Evolutionary conservation across 1,140 invertebrate species (phyloP), one percentile per base, ranked within the genome.

Genomic region (Caerostris darwini): DNA sequence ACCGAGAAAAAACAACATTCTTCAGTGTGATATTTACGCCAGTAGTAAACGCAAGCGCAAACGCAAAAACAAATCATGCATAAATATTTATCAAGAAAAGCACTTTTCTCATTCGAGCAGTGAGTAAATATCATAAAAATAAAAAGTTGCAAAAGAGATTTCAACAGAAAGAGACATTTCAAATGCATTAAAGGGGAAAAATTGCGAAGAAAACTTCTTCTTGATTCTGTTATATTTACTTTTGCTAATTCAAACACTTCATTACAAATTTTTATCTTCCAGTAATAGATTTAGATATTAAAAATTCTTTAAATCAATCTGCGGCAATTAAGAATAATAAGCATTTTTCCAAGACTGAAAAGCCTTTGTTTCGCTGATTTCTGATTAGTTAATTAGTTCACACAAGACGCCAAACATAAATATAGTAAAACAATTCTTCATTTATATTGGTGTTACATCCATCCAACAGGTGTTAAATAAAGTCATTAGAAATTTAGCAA

Each of bases 71-170:
- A 83, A 83, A 92, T 92, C 71, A 83, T n/a, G 90, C 77, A 59
- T 92, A 92, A 92, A 92, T 92, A 83, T 92, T 92, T 92, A 83
- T 90, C 67, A 61, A 83, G 82, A 64, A 92, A 83, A 58, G 12
- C 6, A 19, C n/a, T 14, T n/a, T 53, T 77, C 59, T 64, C 59
- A 54, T 58, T 82, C n/a, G 53, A 19, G 10, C 8, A 81, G 64
- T 81, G 56, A 50, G 89, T 19, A 90, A 90, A 90, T 90, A 77
- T 81, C 57, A 59, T 61, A 59, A 87, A 77, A 50, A 19, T 5
- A 34, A 61, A 59, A 61, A 77, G 34, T 34, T 77, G 19, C 34
- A 71, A 71, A 7, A 10, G 5, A 50, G 34, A 77, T 77, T 77
- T 7, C 34, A 77, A 77, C 7, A 53, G 34, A 19, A 53, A 34